Percentiles rank a stretch among this genome's conserved stretches.
Conservation (phyloP, 2,888 invertebrate species). For the Eudasyphora cyanicolor region DNA sequence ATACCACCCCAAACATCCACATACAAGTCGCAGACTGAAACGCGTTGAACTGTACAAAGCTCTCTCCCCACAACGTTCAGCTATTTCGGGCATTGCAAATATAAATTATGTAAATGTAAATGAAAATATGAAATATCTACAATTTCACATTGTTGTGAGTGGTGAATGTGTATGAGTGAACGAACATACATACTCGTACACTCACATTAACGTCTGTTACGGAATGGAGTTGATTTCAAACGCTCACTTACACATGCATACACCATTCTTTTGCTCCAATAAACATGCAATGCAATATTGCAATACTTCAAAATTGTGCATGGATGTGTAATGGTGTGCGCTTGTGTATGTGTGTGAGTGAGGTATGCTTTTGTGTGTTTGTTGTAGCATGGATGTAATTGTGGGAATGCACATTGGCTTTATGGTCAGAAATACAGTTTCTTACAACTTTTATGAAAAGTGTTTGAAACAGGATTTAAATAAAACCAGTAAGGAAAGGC, state of each 20-base stretch:
- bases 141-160: not conserved
- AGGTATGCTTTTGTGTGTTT: too few species aligned
- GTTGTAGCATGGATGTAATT: too few species aligned
- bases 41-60: not conserved
- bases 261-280: constrained; percentile 46
- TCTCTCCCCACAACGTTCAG: not conserved
- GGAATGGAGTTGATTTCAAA: constrained; percentile 29
- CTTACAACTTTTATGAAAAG: too few species aligned
- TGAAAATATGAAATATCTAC: constrained; percentile 51
- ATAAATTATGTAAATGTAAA: constrained; percentile 36
- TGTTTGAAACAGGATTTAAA: too few species aligned
- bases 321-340: not conserved
- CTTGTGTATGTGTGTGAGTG: not conserved
- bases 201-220: constrained; percentile 22
- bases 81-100: constrained; percentile 34
- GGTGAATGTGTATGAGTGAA: not conserved
- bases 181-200: constrained; percentile 13
- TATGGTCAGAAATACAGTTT: too few species aligned
- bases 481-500: too few species aligned
- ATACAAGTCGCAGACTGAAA: not conserved
- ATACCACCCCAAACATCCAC: too few species aligned
- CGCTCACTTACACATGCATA: not conserved
- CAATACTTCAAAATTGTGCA: constrained; percentile 23
- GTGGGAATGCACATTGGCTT: too few species aligned
- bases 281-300: constrained; percentile 44